A percentile compares a stretch with the other conserved stretches of the same genome.
phyloP scores from a whole-genome alignment of 2,113 vertebrate species.

The Boleophthalmus pectinirostris region DNA sequence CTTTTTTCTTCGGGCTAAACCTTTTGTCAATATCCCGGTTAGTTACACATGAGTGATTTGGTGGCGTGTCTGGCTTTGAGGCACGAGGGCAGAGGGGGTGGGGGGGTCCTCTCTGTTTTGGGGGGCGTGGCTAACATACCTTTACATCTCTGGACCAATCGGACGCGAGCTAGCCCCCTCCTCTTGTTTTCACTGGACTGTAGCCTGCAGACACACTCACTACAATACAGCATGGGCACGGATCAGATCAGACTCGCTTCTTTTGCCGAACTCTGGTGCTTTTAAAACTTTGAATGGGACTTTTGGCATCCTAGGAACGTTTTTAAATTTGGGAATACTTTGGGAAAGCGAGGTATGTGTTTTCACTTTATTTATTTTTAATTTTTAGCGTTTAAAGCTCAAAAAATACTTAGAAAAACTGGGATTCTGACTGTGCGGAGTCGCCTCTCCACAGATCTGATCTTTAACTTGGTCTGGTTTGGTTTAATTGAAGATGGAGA shows the following conservation, averaged over 20 bases:
- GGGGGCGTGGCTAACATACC: conserved; percentile 61
- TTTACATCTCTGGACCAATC: conserved; percentile 55
- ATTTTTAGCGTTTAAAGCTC: no score
- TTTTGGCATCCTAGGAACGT: no score
- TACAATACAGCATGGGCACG: conserved; percentile 34
- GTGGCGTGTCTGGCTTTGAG: conserved; percentile 54
- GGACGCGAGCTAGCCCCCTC: conserved; percentile 12
- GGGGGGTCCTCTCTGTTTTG: conserved; percentile 21
- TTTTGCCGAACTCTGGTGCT: background rate
- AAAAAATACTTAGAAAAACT: no score
- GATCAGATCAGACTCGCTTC: conserved; percentile 51
- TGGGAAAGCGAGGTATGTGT: no score
- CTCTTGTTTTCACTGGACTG: conserved; percentile 27
- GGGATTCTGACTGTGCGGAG: no score
- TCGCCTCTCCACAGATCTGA: no score
- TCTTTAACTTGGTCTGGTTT: no score
- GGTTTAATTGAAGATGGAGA: no score
- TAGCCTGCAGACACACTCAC: conserved; percentile 38
- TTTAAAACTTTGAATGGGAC: background rate
- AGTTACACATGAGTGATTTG: conserved; percentile 61
- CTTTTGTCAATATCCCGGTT: conserved; percentile 46
- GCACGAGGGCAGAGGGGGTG: conserved; percentile 24
- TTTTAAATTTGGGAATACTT: no score
- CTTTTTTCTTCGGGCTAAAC: background rate
- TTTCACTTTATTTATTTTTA: no score